phyloP scores from a whole-genome alignment of 2,797 vertebrate genomes.

The Furcifer pardalis region DNA sequence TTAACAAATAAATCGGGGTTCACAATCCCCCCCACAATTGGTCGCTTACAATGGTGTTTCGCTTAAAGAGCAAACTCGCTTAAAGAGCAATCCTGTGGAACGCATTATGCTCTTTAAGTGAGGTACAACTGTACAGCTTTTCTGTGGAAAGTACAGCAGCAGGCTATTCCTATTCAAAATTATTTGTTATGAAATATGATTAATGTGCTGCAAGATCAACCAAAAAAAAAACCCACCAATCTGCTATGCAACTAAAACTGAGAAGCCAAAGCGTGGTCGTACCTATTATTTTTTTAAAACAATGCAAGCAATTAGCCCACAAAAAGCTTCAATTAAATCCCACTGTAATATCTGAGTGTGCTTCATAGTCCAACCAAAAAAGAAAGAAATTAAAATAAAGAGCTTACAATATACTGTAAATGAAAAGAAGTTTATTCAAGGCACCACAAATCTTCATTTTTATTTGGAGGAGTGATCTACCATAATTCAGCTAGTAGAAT shows the following conservation, averaged over 20 bases:
- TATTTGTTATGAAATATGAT: background rate
- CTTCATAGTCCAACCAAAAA: background rate
- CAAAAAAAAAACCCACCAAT: background rate
- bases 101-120: too few relatives aligned
- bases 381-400: background rate
- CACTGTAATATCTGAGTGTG: background rate
- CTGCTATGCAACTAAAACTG: slow-evolving; percentile 23
- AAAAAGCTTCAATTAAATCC: background rate
- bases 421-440: background rate
- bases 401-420: background rate
- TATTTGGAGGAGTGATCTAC: slow-evolving; percentile 52
- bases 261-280: slow-evolving; percentile 46
- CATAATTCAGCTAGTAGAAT: slow-evolving; percentile 21
- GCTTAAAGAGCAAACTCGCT: too few relatives aligned
- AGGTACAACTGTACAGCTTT: too few relatives aligned
- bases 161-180: background rate
- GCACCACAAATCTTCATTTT: slow-evolving; percentile 59
- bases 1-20: too few relatives aligned
- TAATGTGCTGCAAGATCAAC: background rate
- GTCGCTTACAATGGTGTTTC: too few relatives aligned
- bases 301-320: background rate
- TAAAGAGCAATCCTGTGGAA: too few relatives aligned
- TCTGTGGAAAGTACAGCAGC: background rate
- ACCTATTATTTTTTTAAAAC: background rate
- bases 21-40: too few relatives aligned